A percentile compares a stretch with the other conserved stretches of the same genome.
Evolutionary conservation across 2,888 invertebrate species (phyloP).

Genomic region (Pterobdella sp.): DNA sequence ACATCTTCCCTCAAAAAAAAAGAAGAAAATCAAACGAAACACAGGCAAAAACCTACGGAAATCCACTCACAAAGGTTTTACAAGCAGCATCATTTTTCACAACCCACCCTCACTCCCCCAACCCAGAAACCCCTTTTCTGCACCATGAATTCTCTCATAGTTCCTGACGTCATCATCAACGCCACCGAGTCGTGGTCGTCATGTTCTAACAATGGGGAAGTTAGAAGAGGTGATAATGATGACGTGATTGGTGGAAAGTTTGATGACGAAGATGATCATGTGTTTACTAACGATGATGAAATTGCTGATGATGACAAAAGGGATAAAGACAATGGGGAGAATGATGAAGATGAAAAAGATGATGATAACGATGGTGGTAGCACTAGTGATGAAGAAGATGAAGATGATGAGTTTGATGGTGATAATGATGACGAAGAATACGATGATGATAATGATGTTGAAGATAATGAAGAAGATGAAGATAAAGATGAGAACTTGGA

Average conservation of each 20-base stretch:
- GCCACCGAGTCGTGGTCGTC: constrained; percentile 28
- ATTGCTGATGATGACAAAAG: constrained; percentile 20
- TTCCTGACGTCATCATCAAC: constrained; percentile 33
- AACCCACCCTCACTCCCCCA: background rate
- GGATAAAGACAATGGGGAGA: constrained; percentile 23
- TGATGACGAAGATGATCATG: constrained; percentile 24
- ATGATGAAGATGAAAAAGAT: background rate
- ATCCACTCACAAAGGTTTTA: no score
- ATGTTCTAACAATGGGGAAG: no score
- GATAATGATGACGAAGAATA: constrained; percentile 23
- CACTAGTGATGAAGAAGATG: constrained; percentile 20
- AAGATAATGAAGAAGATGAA: constrained; percentile 25
- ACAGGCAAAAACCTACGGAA: no score
- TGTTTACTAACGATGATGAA: no score
- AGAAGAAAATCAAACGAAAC: no score
- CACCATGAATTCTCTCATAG: background rate
- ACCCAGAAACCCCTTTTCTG: background rate
- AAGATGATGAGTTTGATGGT: constrained; percentile 24
- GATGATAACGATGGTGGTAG: background rate
- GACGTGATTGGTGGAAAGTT: constrained; percentile 12
- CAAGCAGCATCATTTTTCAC: no score
- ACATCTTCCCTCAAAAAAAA: no score
- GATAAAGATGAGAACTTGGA: background rate
- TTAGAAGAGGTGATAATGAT: constrained; percentile 12
- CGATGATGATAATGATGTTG: constrained; percentile 22